These are phyloP conservation scores for Amia ocellicauda DNA, from an alignment of 2,113 vertebrate genomes.

Conservation along the genomic window DNA sequence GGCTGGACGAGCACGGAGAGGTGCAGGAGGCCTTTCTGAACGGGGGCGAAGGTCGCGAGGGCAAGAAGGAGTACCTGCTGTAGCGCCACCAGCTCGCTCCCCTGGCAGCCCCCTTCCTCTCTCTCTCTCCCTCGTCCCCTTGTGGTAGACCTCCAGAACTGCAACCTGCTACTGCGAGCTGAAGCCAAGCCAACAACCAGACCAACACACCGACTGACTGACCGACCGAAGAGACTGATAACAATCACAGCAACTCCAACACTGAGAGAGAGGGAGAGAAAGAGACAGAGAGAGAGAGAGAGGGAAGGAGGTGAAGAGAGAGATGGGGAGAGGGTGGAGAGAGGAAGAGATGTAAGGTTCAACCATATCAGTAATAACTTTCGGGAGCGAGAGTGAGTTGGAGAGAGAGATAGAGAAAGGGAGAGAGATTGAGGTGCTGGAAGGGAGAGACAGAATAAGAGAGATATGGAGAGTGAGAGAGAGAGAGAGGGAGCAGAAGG, in stretches of 20 bases:
- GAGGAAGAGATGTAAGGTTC: conserved; percentile 29
- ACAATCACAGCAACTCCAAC: conserved; percentile 18
- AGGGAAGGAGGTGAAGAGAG: not conserved
- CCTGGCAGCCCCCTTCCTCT: conserved; percentile 32
- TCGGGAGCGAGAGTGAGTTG: too few relatives aligned
- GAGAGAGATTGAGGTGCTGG: conserved; percentile 15
- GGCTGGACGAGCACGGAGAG: conserved; percentile 87
- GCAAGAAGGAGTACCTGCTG: conserved; percentile 94
- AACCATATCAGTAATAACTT: too few relatives aligned
- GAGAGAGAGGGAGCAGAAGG: conserved; percentile 3
- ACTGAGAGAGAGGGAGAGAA: conserved; percentile 4
- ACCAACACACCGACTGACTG: conserved; percentile 30
- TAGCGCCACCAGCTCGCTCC: conserved; percentile 64
- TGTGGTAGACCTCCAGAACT: conserved; percentile 53
- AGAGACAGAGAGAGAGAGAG: conserved; percentile 23
- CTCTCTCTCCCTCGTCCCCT: conserved; percentile 18
- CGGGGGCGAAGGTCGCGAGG: conserved; percentile 82
- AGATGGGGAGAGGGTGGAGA: conserved; percentile 24
- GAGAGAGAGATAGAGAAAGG: too few relatives aligned
- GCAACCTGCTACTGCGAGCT: conserved; percentile 49
- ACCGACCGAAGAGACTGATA: conserved; percentile 12
- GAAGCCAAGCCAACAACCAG: conserved; percentile 33
- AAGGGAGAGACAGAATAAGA: conserved; percentile 4
- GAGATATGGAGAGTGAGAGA: not conserved
- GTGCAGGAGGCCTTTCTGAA: conserved; percentile 91